Conservation (phyloP, 1,140 invertebrate species). For the Papilio dardanus region DNA sequence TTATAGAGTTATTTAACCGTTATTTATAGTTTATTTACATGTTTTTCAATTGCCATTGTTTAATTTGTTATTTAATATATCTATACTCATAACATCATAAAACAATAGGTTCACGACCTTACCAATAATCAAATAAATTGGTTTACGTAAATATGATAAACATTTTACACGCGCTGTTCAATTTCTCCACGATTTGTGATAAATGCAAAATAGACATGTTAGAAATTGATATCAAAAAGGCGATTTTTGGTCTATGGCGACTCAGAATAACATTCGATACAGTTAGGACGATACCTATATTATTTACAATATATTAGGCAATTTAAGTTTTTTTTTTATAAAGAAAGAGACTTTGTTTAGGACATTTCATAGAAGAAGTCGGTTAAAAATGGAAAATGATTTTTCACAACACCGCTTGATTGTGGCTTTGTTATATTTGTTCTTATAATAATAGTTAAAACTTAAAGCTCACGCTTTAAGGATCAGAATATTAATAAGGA, state of each 20-base stretch:
- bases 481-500: too few species aligned
- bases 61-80: constrained; percentile 17
- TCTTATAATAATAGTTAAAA: too few species aligned
- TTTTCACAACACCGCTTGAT: too few species aligned
- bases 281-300: not conserved
- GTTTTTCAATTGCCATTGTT: constrained; percentile 23
- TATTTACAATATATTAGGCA: not conserved
- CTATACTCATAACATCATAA: not conserved
- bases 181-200: constrained; percentile 15
- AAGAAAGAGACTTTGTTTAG: not conserved
- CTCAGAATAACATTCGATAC: not conserved
- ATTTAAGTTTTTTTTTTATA: too few species aligned
- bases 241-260: not conserved
- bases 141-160: constrained; percentile 2
- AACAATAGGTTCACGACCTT: constrained; percentile 26
- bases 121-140: constrained; percentile 10
- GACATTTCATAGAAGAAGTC: too few species aligned
- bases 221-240: constrained; percentile 8
- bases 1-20: constrained; percentile 33
- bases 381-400: not conserved
- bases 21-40: constrained; percentile 15
- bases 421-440: too few species aligned
- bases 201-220: not conserved
- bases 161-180: not conserved
- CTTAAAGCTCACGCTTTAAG: too few species aligned